phyloP scores from a whole-genome alignment of 2,888 invertebrate species.

The Nomada fucata region DNA sequence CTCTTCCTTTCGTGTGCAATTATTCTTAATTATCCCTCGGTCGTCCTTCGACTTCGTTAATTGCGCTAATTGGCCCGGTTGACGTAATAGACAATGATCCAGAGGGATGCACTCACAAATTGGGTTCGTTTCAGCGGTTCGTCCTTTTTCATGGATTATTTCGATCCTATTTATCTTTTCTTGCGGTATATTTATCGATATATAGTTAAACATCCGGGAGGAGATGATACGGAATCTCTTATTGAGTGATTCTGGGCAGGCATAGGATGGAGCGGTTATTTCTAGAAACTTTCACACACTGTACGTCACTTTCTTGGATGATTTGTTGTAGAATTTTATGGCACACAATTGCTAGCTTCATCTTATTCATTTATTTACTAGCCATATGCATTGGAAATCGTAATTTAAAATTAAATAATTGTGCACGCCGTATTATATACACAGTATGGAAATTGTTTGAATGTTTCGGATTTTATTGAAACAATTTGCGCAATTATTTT shows the following conservation, averaged over 20 bases:
- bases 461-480: no score
- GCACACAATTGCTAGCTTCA: no score
- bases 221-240: slow-evolving; percentile 30
- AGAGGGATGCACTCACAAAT: slow-evolving; percentile 19
- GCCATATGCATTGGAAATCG: no score
- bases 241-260: slow-evolving; percentile 56
- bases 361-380: no score
- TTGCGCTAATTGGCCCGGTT: slow-evolving; percentile 40
- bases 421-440: no score
- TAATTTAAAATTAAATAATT: no score
- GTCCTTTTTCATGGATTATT: neutral
- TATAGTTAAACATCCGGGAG: slow-evolving; percentile 48
- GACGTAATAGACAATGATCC: slow-evolving; percentile 11
- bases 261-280: neutral
- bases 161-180: slow-evolving; percentile 18
- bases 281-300: neutral
- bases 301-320: no score
- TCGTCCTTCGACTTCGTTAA: slow-evolving; percentile 51
- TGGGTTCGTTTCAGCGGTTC: neutral
- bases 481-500: no score
- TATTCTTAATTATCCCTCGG: slow-evolving; percentile 55
- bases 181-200: slow-evolving; percentile 21
- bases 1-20: slow-evolving; percentile 44
- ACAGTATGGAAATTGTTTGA: no score
- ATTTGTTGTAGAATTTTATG: no score